Base-by-base conservation (phyloP, 2,113 vertebrate species). In the Engraulis encrasicolus region DNA sequence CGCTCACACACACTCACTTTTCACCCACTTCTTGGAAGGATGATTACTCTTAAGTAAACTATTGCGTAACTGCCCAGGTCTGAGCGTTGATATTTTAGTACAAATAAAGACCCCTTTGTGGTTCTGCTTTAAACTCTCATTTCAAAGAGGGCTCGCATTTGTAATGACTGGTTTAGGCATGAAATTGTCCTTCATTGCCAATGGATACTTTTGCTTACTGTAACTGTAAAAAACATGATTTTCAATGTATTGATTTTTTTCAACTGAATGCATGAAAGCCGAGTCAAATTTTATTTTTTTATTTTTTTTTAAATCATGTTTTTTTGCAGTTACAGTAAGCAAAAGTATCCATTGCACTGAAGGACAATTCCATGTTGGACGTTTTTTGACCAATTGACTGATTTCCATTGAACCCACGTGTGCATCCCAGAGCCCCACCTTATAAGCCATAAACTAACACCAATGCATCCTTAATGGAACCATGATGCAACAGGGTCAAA, bases 391-490 rank as follows among this genome's bases (percentile, higher is more conserved):
- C 66, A 74, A 27, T 23, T 74, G 31, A 74, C 66, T 74, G 66
- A 36, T 74, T 74, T 74, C 9, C n/a, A 31, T 74, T 36, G 27
- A 4, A 74, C 17, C 31, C 11, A 14, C 31, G 66, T 23, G 14
- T 17, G 31, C 66, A 34, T 74, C n/a, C n/a, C 66, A 36, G 27
- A 74, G 31, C 66, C 27, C n/a, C 66, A 74, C 34, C 27, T 34
- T 23, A 74, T 34, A 74, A 74, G 66, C 66, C 66, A 74, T 74
- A 74, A 74, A 74, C 66, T 74, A 74, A 74, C n/a, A n/a, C 23
- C 66, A 74, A 31, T 74, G 66, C 66, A 74, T 74, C 31, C 31
- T 31, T 74, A 31, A 74, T 31, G n/a, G 20, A 74, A 31, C 66
- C 66, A 74, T 74, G 66, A 74, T 34, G 15, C 6, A 27, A 31